phyloP scores from a whole-genome alignment of 2,797 vertebrate genomes.

The Scolopax bukidnonensis region DNA sequence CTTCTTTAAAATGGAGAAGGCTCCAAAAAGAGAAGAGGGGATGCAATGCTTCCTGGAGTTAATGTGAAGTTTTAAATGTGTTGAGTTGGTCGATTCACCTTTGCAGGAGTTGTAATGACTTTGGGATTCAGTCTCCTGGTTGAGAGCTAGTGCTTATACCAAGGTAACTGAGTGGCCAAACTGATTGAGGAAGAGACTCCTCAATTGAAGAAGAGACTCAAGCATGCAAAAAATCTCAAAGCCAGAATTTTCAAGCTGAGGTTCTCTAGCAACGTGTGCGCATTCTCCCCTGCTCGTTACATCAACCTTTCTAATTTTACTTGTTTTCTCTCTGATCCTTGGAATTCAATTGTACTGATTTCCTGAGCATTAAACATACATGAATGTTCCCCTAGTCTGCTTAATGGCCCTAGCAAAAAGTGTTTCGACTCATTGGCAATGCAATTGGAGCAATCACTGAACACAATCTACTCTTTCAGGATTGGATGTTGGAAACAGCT shows the following conservation, averaged over 20 bases:
- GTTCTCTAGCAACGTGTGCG: accelerated
- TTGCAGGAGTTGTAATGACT: not conserved
- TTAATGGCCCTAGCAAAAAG: constrained; percentile 55
- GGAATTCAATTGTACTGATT: constrained; percentile 57
- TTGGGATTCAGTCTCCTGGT: not conserved
- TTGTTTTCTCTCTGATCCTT: constrained; percentile 41
- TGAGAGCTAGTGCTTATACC: not conserved
- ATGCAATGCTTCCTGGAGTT: not conserved
- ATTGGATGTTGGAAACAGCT: not conserved
- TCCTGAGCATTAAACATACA: constrained; percentile 48
- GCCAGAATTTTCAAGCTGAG: not conserved
- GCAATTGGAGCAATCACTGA: constrained; percentile 46
- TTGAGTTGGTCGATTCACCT: not conserved
- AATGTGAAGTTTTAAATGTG: not conserved
- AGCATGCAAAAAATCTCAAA: not conserved
- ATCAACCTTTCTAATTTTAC: constrained; percentile 4
- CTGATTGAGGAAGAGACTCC: not conserved
- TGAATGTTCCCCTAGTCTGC: constrained; percentile 30
- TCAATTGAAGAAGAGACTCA: not conserved
- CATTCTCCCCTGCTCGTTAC: not conserved
- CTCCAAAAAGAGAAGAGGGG: not conserved
- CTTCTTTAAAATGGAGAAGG: not conserved
- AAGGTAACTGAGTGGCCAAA: not conserved
- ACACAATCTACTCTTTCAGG: constrained; percentile 1
- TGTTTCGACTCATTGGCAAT: constrained; percentile 13